Base-by-base conservation (phyloP, 2,888 invertebrate species). In the Stegophylla sp. region DNA sequence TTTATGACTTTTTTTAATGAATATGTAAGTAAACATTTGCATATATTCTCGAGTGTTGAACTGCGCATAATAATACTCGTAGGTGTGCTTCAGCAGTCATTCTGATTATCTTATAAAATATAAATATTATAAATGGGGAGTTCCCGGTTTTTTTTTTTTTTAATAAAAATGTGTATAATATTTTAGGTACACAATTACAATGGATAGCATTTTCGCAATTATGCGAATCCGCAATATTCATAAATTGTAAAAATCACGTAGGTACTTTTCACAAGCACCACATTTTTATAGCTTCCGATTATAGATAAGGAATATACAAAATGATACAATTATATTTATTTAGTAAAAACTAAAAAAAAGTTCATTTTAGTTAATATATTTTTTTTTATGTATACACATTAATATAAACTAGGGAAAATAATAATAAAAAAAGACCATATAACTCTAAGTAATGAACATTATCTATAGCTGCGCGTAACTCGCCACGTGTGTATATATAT, bases 1-100 rank as follows among this genome's bases (percentile, higher is more conserved):
- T 43, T 43, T 12, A 61, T 61, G 7, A 20, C 9, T n/a, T 67
- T 48, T 69, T 69, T 34, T 12, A 28, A 0, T 69, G 13, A 51
- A 56, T n/a, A 72, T 63, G 34, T 15, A 74, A 74, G 74, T 63
- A 51, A 74, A 63, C 28, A 45, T 74, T 63, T 28, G 20, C 56
- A 48, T 1, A 63, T 63, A 5, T 45, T n/a, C 23, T 61, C 20
- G n/a, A 61, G 5, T 61, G 28, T 61, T 61, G 3, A 74, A 48
- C 15, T 28, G 34, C 61, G 13, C 15, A 26, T 59, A 59, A 3
- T 59, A 48, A n/a, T n/a, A n/a, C n/a, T n/a, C 3, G 28, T n/a
- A 4, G 34, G 28, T 28, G 9, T 28, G 17, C 67, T 61, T 73
- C 45, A 45, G 20, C n/a, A 3, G 61, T 20, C 28, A 28, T 48